Conservation (phyloP, 1,140 invertebrate genomes). For the Tribolium madens region DNA sequence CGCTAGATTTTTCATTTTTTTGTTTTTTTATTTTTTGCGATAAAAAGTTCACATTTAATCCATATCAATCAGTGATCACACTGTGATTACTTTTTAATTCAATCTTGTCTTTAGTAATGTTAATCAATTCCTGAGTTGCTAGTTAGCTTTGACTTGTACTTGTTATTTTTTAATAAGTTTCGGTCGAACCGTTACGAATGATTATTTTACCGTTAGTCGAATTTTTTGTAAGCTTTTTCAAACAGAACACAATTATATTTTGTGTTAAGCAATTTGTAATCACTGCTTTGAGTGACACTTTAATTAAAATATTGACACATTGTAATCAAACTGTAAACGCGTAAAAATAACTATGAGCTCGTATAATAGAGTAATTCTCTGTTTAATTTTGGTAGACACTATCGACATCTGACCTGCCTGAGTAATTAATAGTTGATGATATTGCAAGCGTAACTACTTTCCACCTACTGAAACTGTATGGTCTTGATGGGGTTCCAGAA, state of each 20-base stretch:
- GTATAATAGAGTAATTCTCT: neutral
- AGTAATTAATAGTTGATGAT: conserved; percentile 18
- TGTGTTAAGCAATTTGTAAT: conserved; percentile 18
- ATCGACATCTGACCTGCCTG: neutral
- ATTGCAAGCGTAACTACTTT: neutral
- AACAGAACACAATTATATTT: conserved; percentile 1
- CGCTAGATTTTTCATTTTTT: conserved; percentile 24
- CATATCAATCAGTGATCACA: conserved; percentile 18
- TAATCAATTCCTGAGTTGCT: conserved; percentile 13
- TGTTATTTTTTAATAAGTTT: conserved; percentile 23
- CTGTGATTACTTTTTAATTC: conserved; percentile 20
- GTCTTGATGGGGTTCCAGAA: neutral
- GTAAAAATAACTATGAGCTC: conserved; percentile 9
- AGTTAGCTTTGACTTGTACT: neutral
- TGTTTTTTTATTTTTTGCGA: too few relatives aligned
- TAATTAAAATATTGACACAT: conserved; percentile 26
- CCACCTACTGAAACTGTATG: neutral
- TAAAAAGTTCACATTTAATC: conserved; percentile 21
- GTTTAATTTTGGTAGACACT: neutral
- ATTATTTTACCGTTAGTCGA: neutral
- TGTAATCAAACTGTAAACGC: conserved; percentile 17
- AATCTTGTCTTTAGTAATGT: conserved; percentile 1
- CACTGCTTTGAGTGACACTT: conserved; percentile 23
- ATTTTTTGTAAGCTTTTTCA: neutral
- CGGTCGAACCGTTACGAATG: conserved; percentile 25